Conservation (phyloP, 2,113 vertebrate species). For the Ifrita kowaldi region DNA sequence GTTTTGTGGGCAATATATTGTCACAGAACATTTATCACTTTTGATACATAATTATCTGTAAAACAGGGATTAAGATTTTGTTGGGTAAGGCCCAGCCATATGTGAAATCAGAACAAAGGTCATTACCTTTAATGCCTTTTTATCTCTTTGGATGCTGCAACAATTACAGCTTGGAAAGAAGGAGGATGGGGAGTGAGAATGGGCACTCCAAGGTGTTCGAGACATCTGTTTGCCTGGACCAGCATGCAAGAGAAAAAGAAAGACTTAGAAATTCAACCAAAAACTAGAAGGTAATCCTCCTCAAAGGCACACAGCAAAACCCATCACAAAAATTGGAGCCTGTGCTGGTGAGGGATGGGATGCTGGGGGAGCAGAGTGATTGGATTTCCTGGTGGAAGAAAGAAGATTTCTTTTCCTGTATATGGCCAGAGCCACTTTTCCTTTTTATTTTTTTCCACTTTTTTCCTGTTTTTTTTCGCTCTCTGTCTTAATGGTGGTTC, state of each 20-base stretch:
- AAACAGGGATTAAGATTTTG: conserved; percentile 29
- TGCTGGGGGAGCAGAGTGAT: background rate
- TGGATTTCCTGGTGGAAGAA: background rate
- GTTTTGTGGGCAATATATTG: background rate
- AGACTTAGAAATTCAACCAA: background rate
- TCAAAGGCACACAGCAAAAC: background rate
- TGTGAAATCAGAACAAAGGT: conserved; percentile 45
- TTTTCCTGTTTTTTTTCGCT: background rate
- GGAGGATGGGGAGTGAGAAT: background rate
- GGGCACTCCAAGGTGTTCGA: background rate
- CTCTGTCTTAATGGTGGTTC: background rate
- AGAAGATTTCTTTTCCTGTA: background rate
- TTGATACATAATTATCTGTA: conserved; percentile 38
- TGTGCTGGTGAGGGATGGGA: background rate
- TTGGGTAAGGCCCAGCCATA: background rate
- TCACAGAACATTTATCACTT: conserved; percentile 47
- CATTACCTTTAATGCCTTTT: conserved; percentile 55
- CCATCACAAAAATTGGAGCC: background rate
- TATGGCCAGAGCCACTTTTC: background rate
- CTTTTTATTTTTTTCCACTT: background rate
- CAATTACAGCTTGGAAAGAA: conserved; percentile 10
- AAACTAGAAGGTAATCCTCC: background rate
- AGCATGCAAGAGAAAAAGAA: background rate
- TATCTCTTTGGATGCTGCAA: conserved; percentile 1
- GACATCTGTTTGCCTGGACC: conserved; percentile 18